Base-by-base conservation (phyloP, 1,140 invertebrate genomes). In the Leptinotarsa undecemlineata region DNA sequence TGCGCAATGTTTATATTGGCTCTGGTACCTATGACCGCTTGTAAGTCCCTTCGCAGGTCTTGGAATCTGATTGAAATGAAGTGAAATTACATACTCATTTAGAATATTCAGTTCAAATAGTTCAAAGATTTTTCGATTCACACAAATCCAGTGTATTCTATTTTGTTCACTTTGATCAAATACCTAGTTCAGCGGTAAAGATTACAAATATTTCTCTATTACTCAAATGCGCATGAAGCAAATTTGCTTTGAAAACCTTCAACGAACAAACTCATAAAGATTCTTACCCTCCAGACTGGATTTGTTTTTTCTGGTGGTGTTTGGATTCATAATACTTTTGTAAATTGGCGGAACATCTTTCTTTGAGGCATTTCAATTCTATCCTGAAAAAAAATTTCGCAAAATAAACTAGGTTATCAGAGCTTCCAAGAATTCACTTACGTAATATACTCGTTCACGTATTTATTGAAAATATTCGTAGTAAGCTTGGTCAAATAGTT, bases 1-100 rank as follows among this genome's bases (percentile, higher is more conserved):
- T 94, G 93, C 4, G 94, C 94, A 76, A 98, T 95, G 82, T 97
- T 97, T 60, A 97, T 95, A 81, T 97, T 97, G 0, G 96, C 94
- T 74, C 95, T 90, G 2, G 93, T 94, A 2, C 94, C 95, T 77
- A 99, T 93, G 4, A 96, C 93, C 11, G 96, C 96, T 88, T 99
- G 96, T 69, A 99, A 87, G 83, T 99, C 97, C 74, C 97, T 88
- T 21, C 95, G 90, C 14, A 99, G 87, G 78, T 98, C 97, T 86
- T 97, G 94, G 80, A 98, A 95, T 21, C 95, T 95, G 42, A 67
- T 42, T 8, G 3, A 42, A 42, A 42, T 42, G 3, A 42, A 42
- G 33, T 47, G 74, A 72, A 42, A 42, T 42, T 11, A 42, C 33
- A 42, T 11, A 42, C 4, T 42, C 11, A 42, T 62, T 62, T 62